Evolutionary conservation across 2,797 vertebrate species (phyloP), one percentile per base, ranked within the genome.

Genomic region (Helarctos malayanus): DNA sequence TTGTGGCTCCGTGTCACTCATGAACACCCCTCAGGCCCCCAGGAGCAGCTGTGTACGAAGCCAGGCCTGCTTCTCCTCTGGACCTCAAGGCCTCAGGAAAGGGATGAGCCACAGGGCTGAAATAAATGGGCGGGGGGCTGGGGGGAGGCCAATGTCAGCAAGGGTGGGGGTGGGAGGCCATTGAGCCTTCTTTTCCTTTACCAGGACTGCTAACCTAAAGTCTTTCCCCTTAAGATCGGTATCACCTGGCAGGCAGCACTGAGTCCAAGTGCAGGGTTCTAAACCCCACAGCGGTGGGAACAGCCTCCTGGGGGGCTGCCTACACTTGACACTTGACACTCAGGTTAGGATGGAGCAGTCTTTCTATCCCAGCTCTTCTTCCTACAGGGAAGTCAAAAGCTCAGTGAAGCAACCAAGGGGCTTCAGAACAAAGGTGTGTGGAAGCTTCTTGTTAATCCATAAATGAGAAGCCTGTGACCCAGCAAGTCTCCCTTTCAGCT

Each of bases 241-340:
- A 15, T 13, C 35, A 3, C 29, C 16, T 2, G 0, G 59, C 18
- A 9, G 3, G 16, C 19, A 35, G 25, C 0, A 0, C 10, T 0
- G 41, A 35, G 35, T 6, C 4, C 0, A 2, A 69, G 19, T 0
- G 0, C 38, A 14, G 35, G 49, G 57, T 45, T 45, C 29, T 54
- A 19, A 65, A 45, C 54, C 38, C 76, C 27, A 0, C 21, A 3
- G 71, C 15, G 2, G 16, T 5, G 32, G 29, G 10, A 27, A 47
- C 0, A 0, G 35, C 18, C 49, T 45, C 76, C 4, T 8, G 18
- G 57, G 4, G 27, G 45, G 45, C 45, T 1, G 2, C 45, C 73
- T 49, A 10, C 27, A 32, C 45, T 49, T 76, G 45, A 76, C 45
- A 11, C 15, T 18, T 18, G 73, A 76, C n/a, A 3, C 32, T 11